These are phyloP conservation scores for Melanostigma gelatinosum DNA, from an alignment of 2,113 vertebrate species.

Conservation along the genomic window DNA sequence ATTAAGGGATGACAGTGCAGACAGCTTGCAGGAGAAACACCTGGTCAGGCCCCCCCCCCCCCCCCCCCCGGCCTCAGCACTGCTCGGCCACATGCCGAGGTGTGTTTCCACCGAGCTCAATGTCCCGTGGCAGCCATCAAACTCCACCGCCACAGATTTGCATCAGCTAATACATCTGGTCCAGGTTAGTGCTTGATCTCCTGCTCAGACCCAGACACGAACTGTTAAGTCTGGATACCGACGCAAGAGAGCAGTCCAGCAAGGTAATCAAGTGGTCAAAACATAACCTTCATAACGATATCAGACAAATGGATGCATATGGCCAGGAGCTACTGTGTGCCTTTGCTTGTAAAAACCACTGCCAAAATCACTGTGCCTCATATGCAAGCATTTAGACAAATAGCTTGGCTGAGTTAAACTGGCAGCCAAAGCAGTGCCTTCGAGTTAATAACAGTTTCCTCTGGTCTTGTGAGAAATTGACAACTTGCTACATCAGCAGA, in stretches of 20 bases:
- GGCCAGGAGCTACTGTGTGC: conserved; percentile 50
- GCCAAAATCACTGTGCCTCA: conserved; percentile 54
- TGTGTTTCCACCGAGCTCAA: conserved; percentile 60
- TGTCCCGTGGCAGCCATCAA: conserved; percentile 49
- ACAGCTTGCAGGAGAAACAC: conserved; percentile 66
- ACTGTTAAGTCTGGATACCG: conserved; percentile 47
- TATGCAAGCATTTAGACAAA: conserved; percentile 69
- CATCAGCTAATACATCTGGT: conserved; percentile 47
- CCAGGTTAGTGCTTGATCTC: conserved; percentile 42
- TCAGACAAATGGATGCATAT: conserved; percentile 54
- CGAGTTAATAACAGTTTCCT: conserved; percentile 66
- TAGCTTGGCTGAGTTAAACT: conserved; percentile 49
- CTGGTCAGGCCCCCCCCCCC: conserved; percentile 36
- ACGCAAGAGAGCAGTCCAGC: conserved; percentile 12
- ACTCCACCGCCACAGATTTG: conserved; percentile 26
- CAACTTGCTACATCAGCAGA: conserved; percentile 65
- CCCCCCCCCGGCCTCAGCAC: neutral
- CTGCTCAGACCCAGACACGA: conserved; percentile 27
- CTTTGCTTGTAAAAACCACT: conserved; percentile 36
- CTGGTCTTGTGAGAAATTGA: conserved; percentile 52
- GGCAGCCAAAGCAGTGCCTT: conserved; percentile 55
- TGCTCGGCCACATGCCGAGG: conserved; percentile 64
- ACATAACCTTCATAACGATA: conserved; percentile 30
- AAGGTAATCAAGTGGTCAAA: conserved; percentile 34
- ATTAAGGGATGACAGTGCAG: conserved; percentile 56